A percentile compares a stretch with the other conserved stretches of the same genome.
Conservation (phyloP, 1,140 invertebrate species). For the Atta colombica region DNA sequence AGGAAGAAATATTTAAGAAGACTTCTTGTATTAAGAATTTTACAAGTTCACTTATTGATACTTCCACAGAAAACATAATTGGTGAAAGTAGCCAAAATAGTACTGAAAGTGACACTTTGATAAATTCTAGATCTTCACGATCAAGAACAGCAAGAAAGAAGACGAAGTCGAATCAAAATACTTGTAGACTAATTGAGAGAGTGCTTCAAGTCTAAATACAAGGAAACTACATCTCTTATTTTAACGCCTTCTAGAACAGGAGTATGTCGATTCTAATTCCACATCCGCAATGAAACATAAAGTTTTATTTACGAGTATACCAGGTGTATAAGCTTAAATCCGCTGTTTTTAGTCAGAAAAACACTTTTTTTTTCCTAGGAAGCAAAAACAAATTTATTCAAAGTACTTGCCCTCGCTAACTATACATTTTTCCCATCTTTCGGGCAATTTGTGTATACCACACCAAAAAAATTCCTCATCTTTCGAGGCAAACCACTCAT, state of each 20-base stretch:
- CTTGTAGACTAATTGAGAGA: not conserved
- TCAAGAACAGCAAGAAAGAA: not conserved
- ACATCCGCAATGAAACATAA: slow-evolving; percentile 57
- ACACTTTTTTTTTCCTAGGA: too few species aligned
- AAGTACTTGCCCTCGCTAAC: too few species aligned
- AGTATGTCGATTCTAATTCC: slow-evolving; percentile 1
- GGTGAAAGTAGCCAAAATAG: not conserved
- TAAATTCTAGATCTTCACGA: not conserved
- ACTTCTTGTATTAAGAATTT: not conserved
- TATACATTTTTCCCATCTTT: too few species aligned
- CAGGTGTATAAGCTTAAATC: too few species aligned
- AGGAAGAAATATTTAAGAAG: slow-evolving; percentile 24
- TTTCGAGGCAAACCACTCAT: too few species aligned
- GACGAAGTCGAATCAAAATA: not conserved
- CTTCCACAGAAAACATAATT: not conserved
- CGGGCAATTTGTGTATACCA: too few species aligned
- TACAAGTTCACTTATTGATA: not conserved
- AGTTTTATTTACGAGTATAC: slow-evolving; percentile 78
- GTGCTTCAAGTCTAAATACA: not conserved
- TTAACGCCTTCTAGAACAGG: slow-evolving; percentile 34
- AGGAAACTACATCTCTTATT: not conserved
- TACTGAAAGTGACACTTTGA: not conserved
- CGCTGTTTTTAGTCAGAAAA: too few species aligned
- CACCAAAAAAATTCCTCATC: too few species aligned
- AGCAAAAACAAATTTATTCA: too few species aligned